Evolutionary conservation across 30 jellyfish, hydroid and myxozoan genomes (phyloP), one percentile per base, ranked within the genome.

Genomic region (Catostylus mosaicus): DNA sequence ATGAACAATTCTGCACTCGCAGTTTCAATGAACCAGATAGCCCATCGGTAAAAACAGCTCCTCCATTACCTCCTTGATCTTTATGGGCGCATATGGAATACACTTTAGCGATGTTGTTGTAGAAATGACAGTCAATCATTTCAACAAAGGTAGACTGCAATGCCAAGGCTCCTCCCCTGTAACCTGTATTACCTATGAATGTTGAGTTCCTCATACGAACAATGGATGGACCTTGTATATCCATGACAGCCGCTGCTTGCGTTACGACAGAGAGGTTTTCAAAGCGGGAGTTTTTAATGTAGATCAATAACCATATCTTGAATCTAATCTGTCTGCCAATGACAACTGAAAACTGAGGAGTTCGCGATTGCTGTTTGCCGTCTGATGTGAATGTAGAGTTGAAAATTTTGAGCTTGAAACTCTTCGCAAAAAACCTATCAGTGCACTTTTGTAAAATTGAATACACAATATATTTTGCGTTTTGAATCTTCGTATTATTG

Each of bases 21-120:
- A 43, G 16, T 14, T 30, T 1, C 50, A 22, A 19, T 1, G 46
- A 9, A 1, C 54, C 50, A n/a, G n/a, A 65, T 30, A 30, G 12
- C 12, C 77, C 77, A 43, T 26, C 24, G 38, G 31, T 27, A 29
- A 31, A 43, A 1, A 65, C 20, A 30, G 77, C 77, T 1, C 77
- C 77, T 65, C 77, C 77, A 31, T 33, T 27, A 22, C 77, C 77
- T 14, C 32, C 30, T 31, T 30, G 77, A 31, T 26, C 52, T 2
- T 22, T 26, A 7, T 65, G 32, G 26, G 56, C 77, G 20, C 77
- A 65, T 1, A 65, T 16, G 3, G 56, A 0, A n/a, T 30, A 1
- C 26, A 31, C 77, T 26, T 23, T 65, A n/a, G 77, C 77, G 0
- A 19, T 5, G 54, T 27, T 65, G 32, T 16, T 18, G 24, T 4